Evolutionary conservation across 1,140 invertebrate genomes (phyloP).

Genomic region (Pseudomyrmex dendroicus): DNA sequence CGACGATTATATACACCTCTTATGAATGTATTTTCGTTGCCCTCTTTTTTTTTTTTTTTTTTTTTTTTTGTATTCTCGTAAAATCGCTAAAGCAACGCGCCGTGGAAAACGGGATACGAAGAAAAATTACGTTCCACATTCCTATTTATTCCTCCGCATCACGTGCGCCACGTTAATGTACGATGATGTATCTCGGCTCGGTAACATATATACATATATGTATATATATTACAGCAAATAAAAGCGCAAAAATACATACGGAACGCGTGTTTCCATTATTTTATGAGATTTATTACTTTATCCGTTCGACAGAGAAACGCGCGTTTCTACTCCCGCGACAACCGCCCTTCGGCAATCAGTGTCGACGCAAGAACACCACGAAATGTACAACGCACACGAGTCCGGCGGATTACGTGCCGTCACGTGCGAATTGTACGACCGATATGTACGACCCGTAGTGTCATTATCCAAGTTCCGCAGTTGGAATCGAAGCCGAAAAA

Average conservation of each 20-base stretch:
- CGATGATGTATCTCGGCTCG: too few relatives aligned
- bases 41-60: not conserved
- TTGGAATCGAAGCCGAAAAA: conserved; percentile 15
- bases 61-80: not conserved
- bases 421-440: not conserved
- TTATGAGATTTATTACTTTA: too few relatives aligned
- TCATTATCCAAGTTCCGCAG: conserved; percentile 31
- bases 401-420: not conserved
- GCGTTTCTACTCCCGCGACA: too few relatives aligned
- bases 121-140: not conserved
- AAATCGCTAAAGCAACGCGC: not conserved
- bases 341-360: not conserved
- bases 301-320: too few relatives aligned
- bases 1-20: not conserved
- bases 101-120: not conserved
- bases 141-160: too few relatives aligned
- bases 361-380: too few relatives aligned
- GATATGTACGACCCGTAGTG: not conserved
- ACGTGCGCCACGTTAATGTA: too few relatives aligned
- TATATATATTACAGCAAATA: too few relatives aligned
- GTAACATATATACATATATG: too few relatives aligned
- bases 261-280: too few relatives aligned
- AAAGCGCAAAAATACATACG: too few relatives aligned
- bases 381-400: conserved; percentile 8
- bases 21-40: conserved; percentile 7